Evolutionary conservation across 2,113 vertebrate genomes (phyloP), one percentile per base, ranked within the genome.

Genomic region (Rhipidura dahli): DNA sequence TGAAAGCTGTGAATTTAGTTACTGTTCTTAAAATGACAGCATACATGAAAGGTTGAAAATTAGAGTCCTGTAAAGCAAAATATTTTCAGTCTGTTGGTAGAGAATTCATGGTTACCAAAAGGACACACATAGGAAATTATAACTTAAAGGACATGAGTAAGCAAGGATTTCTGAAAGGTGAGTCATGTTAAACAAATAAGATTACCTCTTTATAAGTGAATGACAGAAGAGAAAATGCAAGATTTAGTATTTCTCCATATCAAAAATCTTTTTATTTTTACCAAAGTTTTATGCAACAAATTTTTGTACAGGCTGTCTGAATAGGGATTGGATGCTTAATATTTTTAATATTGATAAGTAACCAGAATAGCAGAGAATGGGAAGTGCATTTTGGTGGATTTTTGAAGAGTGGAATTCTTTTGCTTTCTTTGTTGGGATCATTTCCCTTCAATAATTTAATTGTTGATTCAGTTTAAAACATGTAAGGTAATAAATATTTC

Each of bases 401-500:
- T 11, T 7, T 79, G 45, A 80, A 70, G 15, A 70, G n/a, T 6
- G 59, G 30, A 68, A 77, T 84, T 51, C 18, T 59, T 65, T 54
- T 59, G 9, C 9, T 79, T 44, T 61, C 54, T 87, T 80, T 61
- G 18, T 64, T 83, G 56, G 26, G 14, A 57, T 77, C 8, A 13
- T 83, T 89, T 88, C 39, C 68, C 49, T 88, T 88, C 42, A 50
- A 53, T 81, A 73, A 92, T 94, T 86, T 64, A 95, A 93, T 93
- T 91, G 91, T 81, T 90, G 70, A 80, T 95, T 81, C 71, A 15
- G 8, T 71, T 93, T 91, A 90, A 89, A 87, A 77, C 27, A 56
- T 35, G 50, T 42, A 53, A 68, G 27, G 17, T 42, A 76, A 83
- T 93, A 93, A 92, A 88, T 95, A 95, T 95, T 97, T 96, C 61